Evolutionary conservation across 2,113 vertebrate species (phyloP).

Genomic region (Saimiri boliviensis): DNA sequence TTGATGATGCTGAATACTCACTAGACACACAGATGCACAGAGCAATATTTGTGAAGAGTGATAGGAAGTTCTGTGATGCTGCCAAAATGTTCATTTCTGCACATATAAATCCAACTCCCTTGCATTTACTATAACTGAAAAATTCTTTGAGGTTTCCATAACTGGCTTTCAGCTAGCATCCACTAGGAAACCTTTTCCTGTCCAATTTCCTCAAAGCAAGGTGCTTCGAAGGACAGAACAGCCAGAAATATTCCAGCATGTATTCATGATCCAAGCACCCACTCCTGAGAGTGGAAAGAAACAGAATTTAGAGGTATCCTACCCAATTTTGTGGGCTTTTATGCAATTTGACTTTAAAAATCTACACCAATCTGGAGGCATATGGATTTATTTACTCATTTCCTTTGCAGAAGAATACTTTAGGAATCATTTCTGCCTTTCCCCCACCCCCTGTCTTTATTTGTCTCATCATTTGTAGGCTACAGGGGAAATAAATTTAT

Average conservation of each 20-base stretch:
- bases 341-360: slow-evolving; percentile 38
- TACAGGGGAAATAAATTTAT: slow-evolving; percentile 37
- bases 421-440: slow-evolving; percentile 9
- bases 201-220: background rate
- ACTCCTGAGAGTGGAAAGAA: background rate
- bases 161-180: background rate
- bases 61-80: background rate
- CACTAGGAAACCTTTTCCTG: background rate
- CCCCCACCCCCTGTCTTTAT: background rate
- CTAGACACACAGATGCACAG: background rate
- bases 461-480: slow-evolving; percentile 47
- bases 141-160: background rate
- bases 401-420: slow-evolving; percentile 13
- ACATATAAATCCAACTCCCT: background rate
- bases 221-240: background rate
- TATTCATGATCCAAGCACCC: background rate
- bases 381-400: slow-evolving; percentile 49
- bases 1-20: background rate
- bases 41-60: background rate
- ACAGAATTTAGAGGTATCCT: background rate
- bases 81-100: background rate
- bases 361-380: slow-evolving; percentile 34
- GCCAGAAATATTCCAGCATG: background rate
- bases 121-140: background rate
- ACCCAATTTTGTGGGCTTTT: background rate